Evolutionary conservation across 2,113 vertebrate genomes (phyloP).

Genomic region (Ptilorrhoa leucosticta): DNA sequence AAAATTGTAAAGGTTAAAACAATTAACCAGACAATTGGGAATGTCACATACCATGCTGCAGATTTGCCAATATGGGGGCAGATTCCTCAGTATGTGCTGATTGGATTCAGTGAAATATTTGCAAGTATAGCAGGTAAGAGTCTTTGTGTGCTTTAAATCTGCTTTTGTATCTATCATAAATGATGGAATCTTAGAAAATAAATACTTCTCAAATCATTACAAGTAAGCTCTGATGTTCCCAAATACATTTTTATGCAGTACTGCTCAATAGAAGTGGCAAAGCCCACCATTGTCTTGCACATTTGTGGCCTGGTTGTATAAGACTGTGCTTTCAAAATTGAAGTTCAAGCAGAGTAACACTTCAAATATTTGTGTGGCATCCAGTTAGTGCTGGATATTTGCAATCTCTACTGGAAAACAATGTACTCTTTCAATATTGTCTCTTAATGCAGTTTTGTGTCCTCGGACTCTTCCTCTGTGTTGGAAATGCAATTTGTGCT

Average conservation of each 20-base stretch:
- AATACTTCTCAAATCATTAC: background rate
- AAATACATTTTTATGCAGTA: background rate
- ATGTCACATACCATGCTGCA: constrained; percentile 84
- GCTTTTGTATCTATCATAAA: background rate
- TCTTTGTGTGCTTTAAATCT: background rate
- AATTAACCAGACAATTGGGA: constrained; percentile 86
- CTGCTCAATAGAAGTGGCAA: background rate
- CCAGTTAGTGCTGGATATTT: background rate
- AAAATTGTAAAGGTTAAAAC: constrained; percentile 76
- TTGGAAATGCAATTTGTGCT: background rate
- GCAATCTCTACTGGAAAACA: background rate
- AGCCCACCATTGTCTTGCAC: background rate
- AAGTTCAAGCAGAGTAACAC: background rate
- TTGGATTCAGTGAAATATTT: constrained; percentile 96
- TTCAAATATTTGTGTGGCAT: background rate
- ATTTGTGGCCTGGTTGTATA: background rate
- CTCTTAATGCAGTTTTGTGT: background rate
- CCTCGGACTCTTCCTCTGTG: background rate
- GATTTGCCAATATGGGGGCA: constrained; percentile 97
- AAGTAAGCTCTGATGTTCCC: background rate
- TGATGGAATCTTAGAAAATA: background rate
- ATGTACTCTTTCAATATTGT: background rate
- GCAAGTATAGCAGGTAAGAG: constrained; percentile 93
- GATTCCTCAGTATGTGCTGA: constrained; percentile 95
- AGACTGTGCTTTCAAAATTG: background rate